Percentiles rank a stretch among this genome's conserved stretches.
Evolutionary conservation across 2,888 invertebrate genomes (phyloP).

Genomic region (Apodemia zela): DNA sequence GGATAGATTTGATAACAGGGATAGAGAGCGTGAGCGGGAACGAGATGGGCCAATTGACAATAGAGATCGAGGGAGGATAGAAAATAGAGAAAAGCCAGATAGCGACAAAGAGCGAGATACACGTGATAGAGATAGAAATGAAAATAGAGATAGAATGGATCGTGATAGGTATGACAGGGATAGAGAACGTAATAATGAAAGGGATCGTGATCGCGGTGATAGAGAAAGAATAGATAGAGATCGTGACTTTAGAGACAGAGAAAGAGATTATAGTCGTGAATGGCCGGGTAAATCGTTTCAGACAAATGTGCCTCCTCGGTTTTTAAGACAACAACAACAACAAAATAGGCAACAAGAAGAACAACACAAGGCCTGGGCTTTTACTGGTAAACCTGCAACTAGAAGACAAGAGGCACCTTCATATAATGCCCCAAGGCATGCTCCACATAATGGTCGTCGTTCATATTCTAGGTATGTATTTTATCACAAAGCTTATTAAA

Average conservation of each 20-base stretch:
- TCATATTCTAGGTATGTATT: slow-evolving; percentile 63
- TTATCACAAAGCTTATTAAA: slow-evolving; percentile 15
- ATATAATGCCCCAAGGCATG: slow-evolving; percentile 65
- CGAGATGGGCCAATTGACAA: slow-evolving; percentile 40
- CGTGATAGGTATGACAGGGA: slow-evolving; percentile 44
- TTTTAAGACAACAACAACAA: slow-evolving; percentile 90
- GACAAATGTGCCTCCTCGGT: slow-evolving; percentile 91
- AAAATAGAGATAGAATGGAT: slow-evolving; percentile 44
- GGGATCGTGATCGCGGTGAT: slow-evolving; percentile 39
- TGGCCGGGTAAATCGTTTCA: slow-evolving; percentile 83
- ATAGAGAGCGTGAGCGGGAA: slow-evolving; percentile 41
- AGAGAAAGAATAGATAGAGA: slow-evolving; percentile 55
- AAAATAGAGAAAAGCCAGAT: slow-evolving; percentile 42
- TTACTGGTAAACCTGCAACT: slow-evolving; percentile 59
- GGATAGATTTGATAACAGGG: slow-evolving; percentile 40
- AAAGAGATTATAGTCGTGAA: slow-evolving; percentile 39
- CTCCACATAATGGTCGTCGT: slow-evolving; percentile 63
- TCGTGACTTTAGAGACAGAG: slow-evolving; percentile 47
- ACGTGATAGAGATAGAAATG: slow-evolving; percentile 58
- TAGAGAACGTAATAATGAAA: slow-evolving; percentile 35
- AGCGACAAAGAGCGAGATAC: slow-evolving; percentile 45
- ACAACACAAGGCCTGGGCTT: slow-evolving; percentile 68
- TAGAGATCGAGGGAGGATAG: slow-evolving; percentile 41
- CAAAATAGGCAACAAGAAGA: slow-evolving; percentile 75
- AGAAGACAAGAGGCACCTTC: slow-evolving; percentile 60